These are phyloP conservation scores for Squalus acanthias DNA, from an alignment of 2,797 vertebrate genomes.

Conservation along the genomic window DNA sequence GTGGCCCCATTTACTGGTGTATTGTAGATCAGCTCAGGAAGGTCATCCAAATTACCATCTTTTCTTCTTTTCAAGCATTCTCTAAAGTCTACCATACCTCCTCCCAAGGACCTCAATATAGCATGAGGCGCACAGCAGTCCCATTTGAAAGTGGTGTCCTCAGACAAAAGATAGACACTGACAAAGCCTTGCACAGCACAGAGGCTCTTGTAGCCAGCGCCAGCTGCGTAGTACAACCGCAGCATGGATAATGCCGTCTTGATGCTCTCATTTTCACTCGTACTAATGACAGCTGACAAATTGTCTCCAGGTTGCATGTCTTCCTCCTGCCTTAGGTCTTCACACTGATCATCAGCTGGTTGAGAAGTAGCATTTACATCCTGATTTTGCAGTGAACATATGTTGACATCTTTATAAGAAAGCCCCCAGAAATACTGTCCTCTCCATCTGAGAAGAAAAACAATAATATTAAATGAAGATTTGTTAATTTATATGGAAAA, in stretches of 20 bases:
- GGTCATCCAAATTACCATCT: conserved; percentile 37
- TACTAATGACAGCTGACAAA: conserved; percentile 70
- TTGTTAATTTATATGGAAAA: background rate
- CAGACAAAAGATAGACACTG: conserved; percentile 74
- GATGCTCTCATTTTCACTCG: conserved; percentile 64
- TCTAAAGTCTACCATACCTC: conserved; percentile 67
- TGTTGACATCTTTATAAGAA: conserved; percentile 56
- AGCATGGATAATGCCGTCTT: conserved; percentile 58
- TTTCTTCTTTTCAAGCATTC: conserved; percentile 51
- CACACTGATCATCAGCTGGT: background rate
- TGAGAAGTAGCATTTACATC: background rate
- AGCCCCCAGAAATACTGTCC: conserved; percentile 69
- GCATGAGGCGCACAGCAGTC: conserved; percentile 79
- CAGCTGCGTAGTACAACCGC: conserved; percentile 67
- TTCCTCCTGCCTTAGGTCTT: background rate
- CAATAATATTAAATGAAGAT: background rate
- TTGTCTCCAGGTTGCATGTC: background rate
- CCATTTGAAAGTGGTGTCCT: conserved; percentile 83
- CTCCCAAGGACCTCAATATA: conserved; percentile 73
- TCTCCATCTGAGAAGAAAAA: conserved; percentile 56
- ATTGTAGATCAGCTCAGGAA: conserved; percentile 69
- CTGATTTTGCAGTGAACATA: conserved; percentile 55
- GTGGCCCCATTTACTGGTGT: conserved; percentile 49
- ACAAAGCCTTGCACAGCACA: conserved; percentile 76
- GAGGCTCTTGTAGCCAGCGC: conserved; percentile 78